A percentile compares a stretch with the other conserved stretches of the same genome.
phyloP scores from a whole-genome alignment of 2,113 vertebrate species.

The Strix uralensis region DNA sequence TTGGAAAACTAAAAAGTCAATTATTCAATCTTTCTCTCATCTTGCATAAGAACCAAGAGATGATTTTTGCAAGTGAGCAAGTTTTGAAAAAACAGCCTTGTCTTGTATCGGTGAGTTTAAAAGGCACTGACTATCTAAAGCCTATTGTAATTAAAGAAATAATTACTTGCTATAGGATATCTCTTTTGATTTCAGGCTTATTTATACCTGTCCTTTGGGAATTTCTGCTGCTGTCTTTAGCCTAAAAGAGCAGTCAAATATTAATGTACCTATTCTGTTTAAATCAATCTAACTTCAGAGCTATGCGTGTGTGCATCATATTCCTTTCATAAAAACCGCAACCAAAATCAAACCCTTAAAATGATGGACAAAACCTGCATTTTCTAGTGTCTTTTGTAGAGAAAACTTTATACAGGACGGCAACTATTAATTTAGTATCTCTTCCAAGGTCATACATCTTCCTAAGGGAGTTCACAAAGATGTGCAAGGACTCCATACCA shows the following conservation, averaged over 20 bases:
- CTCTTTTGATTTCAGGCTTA: constrained; percentile 53
- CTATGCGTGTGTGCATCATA: neutral
- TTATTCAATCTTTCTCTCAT: constrained; percentile 76
- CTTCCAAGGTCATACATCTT: neutral
- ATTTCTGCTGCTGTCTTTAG: constrained; percentile 10
- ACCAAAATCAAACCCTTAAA: neutral
- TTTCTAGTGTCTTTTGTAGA: neutral
- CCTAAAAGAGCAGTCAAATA: constrained; percentile 24
- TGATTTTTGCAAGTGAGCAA: constrained; percentile 92
- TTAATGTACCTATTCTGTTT: constrained; percentile 47
- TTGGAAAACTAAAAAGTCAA: constrained; percentile 56
- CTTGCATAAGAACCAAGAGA: constrained; percentile 88
- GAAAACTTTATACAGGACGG: neutral
- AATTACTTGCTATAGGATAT: constrained; percentile 14
- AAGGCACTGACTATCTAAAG: constrained; percentile 47
- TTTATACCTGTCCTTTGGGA: constrained; percentile 24
- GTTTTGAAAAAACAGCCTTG: constrained; percentile 85
- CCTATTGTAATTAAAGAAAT: constrained; percentile 31
- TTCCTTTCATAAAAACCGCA: neutral
- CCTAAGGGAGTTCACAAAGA: neutral
- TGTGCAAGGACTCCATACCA: neutral
- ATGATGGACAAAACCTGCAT: neutral
- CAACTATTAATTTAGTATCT: neutral
- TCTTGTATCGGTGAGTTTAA: constrained; percentile 87
- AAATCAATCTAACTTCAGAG: constrained; percentile 4